These are phyloP conservation scores for Calyptommatus sinebrachiatus DNA, from an alignment of 2,113 vertebrate genomes.

Conservation along the genomic window DNA sequence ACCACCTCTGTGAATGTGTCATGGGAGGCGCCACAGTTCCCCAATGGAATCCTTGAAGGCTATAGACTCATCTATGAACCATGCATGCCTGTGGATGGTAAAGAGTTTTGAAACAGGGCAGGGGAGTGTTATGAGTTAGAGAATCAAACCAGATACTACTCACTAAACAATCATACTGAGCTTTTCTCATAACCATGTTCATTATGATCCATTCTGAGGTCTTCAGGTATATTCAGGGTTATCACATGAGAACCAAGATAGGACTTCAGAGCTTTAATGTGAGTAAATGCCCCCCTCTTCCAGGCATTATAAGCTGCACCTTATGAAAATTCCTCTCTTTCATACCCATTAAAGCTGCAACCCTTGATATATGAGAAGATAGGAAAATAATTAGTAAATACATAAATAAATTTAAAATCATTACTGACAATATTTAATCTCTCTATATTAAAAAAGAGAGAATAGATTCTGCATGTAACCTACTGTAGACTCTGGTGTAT, in stretches of 20 bases:
- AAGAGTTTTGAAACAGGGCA: conserved; percentile 53
- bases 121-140: not conserved
- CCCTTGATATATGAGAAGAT: too few species aligned
- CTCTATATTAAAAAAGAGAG: not conserved
- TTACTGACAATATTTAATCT: not conserved
- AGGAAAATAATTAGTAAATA: too few species aligned
- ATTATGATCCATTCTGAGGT: too few species aligned
- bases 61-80: conserved; percentile 93
- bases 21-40: conserved; percentile 88
- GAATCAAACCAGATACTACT: too few species aligned
- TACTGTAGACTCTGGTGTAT: not conserved
- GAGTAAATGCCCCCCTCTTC: too few species aligned
- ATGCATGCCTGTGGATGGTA: conserved; percentile 88
- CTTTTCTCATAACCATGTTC: not conserved
- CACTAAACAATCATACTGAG: not conserved
- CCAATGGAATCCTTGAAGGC: conserved; percentile 91
- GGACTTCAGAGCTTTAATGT: too few species aligned
- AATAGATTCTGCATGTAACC: not conserved
- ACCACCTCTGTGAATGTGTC: conserved; percentile 96
- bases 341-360: too few species aligned
- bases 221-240: too few species aligned
- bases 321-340: too few species aligned
- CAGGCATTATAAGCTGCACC: too few species aligned
- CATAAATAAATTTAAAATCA: not conserved
- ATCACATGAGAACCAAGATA: too few species aligned